Evolutionary conservation across 2,797 vertebrate genomes (phyloP).

Genomic region (Acrossocheilus wenchowensis): DNA sequence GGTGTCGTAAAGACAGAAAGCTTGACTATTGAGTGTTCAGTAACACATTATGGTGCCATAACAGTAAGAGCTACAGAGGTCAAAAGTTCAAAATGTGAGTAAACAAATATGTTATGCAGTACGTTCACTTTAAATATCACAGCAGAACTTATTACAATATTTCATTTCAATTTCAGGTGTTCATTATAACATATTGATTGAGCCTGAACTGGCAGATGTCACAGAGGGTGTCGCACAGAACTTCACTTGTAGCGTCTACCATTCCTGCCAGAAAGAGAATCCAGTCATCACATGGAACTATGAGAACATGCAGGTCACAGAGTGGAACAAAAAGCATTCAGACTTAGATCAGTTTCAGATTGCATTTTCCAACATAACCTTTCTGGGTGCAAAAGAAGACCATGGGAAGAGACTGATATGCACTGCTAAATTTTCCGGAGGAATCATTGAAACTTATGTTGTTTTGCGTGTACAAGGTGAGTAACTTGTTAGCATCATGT

Average conservation of each 20-base stretch:
- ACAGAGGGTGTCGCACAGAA: constrained; percentile 65
- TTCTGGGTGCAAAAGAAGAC: constrained; percentile 63
- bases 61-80: no score
- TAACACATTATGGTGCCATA: no score
- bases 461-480: constrained; percentile 65
- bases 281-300: constrained; percentile 64
- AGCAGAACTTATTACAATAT: neutral
- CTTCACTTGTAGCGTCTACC: constrained; percentile 66
- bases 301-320: constrained; percentile 36
- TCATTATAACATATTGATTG: constrained; percentile 61
- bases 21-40: no score
- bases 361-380: constrained; percentile 64
- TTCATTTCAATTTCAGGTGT: constrained; percentile 59
- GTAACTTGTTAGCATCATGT: constrained; percentile 28
- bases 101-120: neutral
- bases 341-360: no score
- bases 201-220: constrained; percentile 37
- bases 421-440: constrained; percentile 60
- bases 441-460: constrained; percentile 43
- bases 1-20: no score
- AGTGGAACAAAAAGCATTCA: neutral
- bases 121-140: no score
- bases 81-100: no score
- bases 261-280: constrained; percentile 61
- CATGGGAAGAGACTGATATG: constrained; percentile 66